Conservation (phyloP, 2,113 vertebrate genomes). For the Phalacrocorax pelagicus region DNA sequence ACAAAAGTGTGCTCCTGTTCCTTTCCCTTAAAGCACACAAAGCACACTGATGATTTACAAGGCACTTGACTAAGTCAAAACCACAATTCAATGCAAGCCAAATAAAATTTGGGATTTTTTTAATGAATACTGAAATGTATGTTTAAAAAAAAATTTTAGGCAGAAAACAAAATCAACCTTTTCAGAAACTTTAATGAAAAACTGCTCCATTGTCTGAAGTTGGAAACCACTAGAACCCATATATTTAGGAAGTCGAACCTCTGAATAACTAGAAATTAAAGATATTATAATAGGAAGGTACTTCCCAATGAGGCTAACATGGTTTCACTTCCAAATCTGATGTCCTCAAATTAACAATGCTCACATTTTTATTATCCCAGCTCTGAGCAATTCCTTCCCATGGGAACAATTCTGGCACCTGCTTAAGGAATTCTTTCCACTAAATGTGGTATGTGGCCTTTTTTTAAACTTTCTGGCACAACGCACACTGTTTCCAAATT, state of each 20-base stretch:
- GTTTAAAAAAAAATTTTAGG: not conserved
- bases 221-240: not conserved
- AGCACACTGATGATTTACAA: not conserved
- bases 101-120: not conserved
- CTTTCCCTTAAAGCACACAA: slow-evolving; percentile 84
- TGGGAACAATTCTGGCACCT: not conserved
- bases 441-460: not conserved
- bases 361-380: not conserved
- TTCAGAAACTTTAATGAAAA: not conserved
- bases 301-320: not conserved
- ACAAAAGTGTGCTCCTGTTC: slow-evolving; percentile 99
- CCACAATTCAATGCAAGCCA: not conserved
- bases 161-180: not conserved
- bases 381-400: not conserved
- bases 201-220: not conserved
- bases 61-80: not conserved
- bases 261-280: not conserved
- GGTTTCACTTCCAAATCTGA: not conserved
- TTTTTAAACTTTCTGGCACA: not conserved
- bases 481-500: not conserved
- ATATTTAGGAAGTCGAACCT: not conserved
- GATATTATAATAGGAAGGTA: not conserved
- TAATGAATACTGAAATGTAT: not conserved
- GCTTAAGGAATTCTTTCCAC: not conserved
- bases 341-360: not conserved